Evolutionary conservation across 2,113 vertebrate genomes (phyloP), one percentile per base, ranked within the genome.

Genomic region (Amphiprion percula): DNA sequence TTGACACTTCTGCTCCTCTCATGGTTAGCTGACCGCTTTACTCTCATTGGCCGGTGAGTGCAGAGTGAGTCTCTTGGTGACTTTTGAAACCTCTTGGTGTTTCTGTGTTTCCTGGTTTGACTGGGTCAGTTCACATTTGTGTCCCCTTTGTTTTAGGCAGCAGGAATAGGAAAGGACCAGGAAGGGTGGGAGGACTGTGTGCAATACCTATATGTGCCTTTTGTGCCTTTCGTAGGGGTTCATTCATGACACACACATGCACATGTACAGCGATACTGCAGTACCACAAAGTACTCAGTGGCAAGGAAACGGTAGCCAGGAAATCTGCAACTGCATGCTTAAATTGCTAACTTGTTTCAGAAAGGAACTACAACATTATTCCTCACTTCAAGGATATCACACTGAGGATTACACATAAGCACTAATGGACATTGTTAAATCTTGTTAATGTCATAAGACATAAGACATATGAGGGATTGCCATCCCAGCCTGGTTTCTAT

Each of bases 31-130:
- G 97, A 94, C 93, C 95, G 94, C 96, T 96, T 96, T 96, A 96
- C 92, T 97, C 95, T 98, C 97, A 98, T 93, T 97, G 96, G 96
- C 96, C 95, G 96, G 95, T 96, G 96, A 95, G 95, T 95, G 96
- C 94, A 96, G 96, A 96, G 94, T 96, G 96, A 97, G 95, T 96
- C 91, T 96, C 88, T 79, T 76, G 89, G 75, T 73, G 88, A 68
- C 88, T 79, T 88, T 91, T 88, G 83, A 86, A 86, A 85, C 81
- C 93, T 96, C 97, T 95, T 94, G 86, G 30, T 95, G 94, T 89
- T 76, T 85, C 70, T 90, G 74, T 82, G 66, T 95, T 96, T 96
- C 96, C 94, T 96, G 96, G 94, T 95, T 95, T 97, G 95, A 95
- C 95, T 95, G 59, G 59, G 59, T 81, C 79, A 83, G 66, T 95